These are phyloP conservation scores for Aphrophora alni DNA, from an alignment of 2,888 invertebrate species.

Conservation along the genomic window DNA sequence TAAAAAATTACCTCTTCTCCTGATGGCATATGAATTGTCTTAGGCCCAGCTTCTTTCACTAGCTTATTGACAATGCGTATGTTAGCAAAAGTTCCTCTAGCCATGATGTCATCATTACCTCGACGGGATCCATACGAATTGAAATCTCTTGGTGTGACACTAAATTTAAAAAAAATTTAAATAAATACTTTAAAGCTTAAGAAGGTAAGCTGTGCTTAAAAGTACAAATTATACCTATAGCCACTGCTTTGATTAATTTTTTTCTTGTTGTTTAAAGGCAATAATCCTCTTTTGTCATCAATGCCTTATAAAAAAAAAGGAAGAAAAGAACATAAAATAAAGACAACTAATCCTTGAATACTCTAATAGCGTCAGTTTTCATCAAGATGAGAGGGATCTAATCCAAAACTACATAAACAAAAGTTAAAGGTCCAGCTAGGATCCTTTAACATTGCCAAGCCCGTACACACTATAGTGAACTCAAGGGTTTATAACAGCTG, in stretches of 20 bases:
- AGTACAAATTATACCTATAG: background rate
- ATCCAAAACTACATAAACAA: too few relatives aligned
- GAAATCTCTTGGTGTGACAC: constrained; percentile 90
- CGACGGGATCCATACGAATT: constrained; percentile 98
- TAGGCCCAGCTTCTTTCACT: constrained; percentile 77
- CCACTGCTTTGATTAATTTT: background rate
- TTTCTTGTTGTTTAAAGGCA: too few relatives aligned
- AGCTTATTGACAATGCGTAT: constrained; percentile 94
- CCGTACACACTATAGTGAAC: too few relatives aligned
- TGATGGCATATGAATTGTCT: constrained; percentile 85
- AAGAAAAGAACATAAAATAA: too few relatives aligned
- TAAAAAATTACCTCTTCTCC: constrained; percentile 70
- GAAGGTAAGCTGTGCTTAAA: constrained; percentile 13
- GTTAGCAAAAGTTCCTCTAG: constrained; percentile 97
- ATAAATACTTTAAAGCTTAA: too few relatives aligned
- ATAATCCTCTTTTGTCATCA: background rate
- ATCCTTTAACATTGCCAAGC: too few relatives aligned
- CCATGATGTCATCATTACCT: constrained; percentile 98
- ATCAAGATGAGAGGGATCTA: too few relatives aligned
- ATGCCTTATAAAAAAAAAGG: too few relatives aligned
- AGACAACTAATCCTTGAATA: too few relatives aligned
- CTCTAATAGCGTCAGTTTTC: too few relatives aligned
- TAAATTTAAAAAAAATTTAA: constrained; percentile 57
- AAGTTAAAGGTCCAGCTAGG: too few relatives aligned
- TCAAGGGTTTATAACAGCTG: too few relatives aligned